Evolutionary conservation across 2,888 invertebrate genomes (phyloP), one percentile per base, ranked within the genome.

Genomic region (Euplexia lucipara): DNA sequence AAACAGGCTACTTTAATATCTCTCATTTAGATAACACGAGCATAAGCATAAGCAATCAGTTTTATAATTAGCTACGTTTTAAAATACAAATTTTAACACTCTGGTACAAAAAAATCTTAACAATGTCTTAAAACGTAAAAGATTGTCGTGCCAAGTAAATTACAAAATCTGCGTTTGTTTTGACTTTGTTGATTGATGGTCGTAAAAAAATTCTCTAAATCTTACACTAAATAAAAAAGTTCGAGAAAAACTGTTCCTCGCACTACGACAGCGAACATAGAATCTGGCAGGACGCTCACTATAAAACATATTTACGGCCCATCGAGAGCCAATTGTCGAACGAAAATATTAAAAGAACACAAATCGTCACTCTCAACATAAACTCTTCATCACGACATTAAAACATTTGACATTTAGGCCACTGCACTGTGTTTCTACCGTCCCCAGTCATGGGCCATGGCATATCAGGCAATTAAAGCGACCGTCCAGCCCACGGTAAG

Each of bases 391-490:
- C 79, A 60, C 54, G 66, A 78, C 76, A 76, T 78, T 78, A 74
- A 79, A 87, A 80, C 77, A 79, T 86, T 86, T 90, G 91, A 90
- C 90, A 87, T 90, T 88, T 86, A 79, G 79, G 66, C 73, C 76
- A 79, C 78, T 76, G 69, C 73, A 72, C 80, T 78, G 78, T 75
- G 74, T 70, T 81, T 79, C 78, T 81, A 79, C 83, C 82, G 85
- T 85, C 53, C 81, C 87, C 89, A 67, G 67, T 9, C 9, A 20
- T 44, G 35, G 42, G 35, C 35, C 16, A 88, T 89, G 90, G 89
- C 86, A 86, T 93, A 94, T 93, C 93, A 88, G 88, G 93, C 94
- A 95, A 94, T 95, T 95, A 95, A 94, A 93, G 86, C 86, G 85
- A 85, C 88, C 88, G 84, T 82, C 79, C 83, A 81, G 79, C 83